Percentiles rank a stretch among this genome's conserved stretches.
phyloP scores from a whole-genome alignment of 1,140 invertebrate species.

The Calliopsis andreniformis region DNA sequence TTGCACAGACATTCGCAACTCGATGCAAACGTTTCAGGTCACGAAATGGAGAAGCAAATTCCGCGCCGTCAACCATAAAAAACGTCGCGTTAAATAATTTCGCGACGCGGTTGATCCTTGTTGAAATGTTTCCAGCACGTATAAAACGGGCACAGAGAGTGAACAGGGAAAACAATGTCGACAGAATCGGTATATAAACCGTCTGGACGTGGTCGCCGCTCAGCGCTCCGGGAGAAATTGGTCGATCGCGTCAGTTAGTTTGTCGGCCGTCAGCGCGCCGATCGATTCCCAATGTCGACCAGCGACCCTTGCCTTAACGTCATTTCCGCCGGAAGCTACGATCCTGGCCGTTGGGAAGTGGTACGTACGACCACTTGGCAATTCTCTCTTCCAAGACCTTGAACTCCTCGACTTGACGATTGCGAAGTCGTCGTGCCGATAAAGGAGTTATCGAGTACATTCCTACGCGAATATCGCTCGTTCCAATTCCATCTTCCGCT shows the following conservation, averaged over 20 bases:
- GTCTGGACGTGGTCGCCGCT: not conserved
- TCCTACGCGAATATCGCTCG: slow-evolving; percentile 25
- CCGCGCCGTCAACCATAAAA: not conserved
- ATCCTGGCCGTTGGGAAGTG: slow-evolving; percentile 34
- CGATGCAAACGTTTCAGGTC: too few species aligned
- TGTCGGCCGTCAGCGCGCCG: slow-evolving; percentile 4
- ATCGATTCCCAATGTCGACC: slow-evolving; percentile 53
- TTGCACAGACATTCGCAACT: too few species aligned
- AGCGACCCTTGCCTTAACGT: slow-evolving; percentile 39
- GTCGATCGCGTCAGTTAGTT: slow-evolving; percentile 8
- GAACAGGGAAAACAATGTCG: not conserved
- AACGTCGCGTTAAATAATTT: not conserved
- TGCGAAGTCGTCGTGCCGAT: slow-evolving; percentile 34
- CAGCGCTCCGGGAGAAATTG: slow-evolving; percentile 15
- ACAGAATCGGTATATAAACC: not conserved
- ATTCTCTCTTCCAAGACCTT: slow-evolving; percentile 45
- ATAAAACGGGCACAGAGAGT: too few species aligned
- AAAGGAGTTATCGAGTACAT: slow-evolving; percentile 36
- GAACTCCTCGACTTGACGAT: slow-evolving; percentile 43
- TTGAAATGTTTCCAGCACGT: not conserved
- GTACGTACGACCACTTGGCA: slow-evolving; percentile 49
- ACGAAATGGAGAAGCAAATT: too few species aligned
- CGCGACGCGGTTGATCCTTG: too few species aligned
- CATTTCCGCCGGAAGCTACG: slow-evolving; percentile 49
- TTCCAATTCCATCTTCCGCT: not conserved